Base-by-base conservation (phyloP, 2,113 vertebrate species). In the Trachemys scripta region DNA sequence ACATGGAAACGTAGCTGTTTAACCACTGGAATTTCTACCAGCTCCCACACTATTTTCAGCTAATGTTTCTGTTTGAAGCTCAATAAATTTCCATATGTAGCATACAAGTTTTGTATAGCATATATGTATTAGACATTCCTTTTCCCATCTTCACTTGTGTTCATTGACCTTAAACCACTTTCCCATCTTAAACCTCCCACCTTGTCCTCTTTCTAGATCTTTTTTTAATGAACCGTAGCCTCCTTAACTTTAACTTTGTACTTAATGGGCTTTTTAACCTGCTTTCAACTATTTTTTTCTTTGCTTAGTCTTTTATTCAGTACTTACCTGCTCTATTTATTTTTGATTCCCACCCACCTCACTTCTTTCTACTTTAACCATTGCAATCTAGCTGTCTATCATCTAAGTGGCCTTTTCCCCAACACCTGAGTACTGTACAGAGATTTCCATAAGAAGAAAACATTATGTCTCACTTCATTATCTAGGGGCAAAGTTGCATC, bases 361-460 rank as follows among this genome's bases (percentile, higher is more conserved):
- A 80, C 53, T 79, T 65, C 87, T 86, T 82, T 49, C 17, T 29
- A 53, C 19, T 75, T 57, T 38, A 57, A 9, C 4, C 53, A 0
- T 38, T 92, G 17, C 20, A 80, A 9, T 27, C 2, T 38, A 5
- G 75, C 20, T 76, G 22, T 80, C 42, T 69, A 4, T 72, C 82
- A 47, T 89, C 59, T 72, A 89, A 53, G 12, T 8, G 57, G 14
- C 1, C 13, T 12, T 92, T 17, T 50, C 31, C 76, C 35, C 86
- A 72, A 14, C 27, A 5, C 45, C 79, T 80, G 47, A 35, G 56
- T 10, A 53, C 4, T 0, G 0, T 17, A 49, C 53, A 81, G 53
- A 51, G 57, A 14, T 85, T 75, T 54, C 65, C 59, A 16, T 56
- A 65, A 87, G 31, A 47, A 57, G 6, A 49, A 57, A 69, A 85